A percentile compares a stretch with the other conserved stretches of the same genome.
Evolutionary conservation across 2,797 vertebrate genomes (phyloP).

Genomic region (Oreochromis mossambicus): DNA sequence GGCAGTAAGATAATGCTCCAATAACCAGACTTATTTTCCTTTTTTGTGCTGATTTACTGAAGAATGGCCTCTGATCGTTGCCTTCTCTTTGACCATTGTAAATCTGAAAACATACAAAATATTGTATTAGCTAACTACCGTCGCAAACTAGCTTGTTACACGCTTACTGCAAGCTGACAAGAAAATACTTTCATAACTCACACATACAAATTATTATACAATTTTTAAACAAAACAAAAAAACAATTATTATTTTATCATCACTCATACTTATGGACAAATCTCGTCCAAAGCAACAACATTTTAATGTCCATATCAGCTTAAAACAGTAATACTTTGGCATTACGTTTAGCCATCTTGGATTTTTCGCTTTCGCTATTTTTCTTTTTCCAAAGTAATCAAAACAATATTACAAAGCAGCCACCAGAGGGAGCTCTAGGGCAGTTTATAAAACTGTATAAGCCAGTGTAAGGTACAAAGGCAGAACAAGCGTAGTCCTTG

Average conservation of each 20-base stretch:
- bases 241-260: neutral
- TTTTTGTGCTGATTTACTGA: neutral
- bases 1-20: neutral
- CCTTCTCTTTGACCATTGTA: neutral
- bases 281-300: neutral
- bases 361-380: neutral
- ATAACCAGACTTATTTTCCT: neutral
- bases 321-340: neutral
- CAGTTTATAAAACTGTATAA: neutral
- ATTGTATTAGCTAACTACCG: accelerated
- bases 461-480: neutral
- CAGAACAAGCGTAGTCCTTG: neutral
- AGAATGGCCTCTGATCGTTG: neutral
- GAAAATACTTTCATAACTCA: neutral
- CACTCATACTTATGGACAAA: neutral
- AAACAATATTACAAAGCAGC: neutral
- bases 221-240: neutral
- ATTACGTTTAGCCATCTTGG: neutral
- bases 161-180: neutral
- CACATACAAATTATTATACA: neutral
- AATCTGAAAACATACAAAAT: neutral
- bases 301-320: neutral
- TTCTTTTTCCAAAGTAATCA: neutral
- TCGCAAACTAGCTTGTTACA: accelerated
- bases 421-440: neutral